Conservation (phyloP, 2,113 vertebrate genomes). For the Oxygymnocypris stewartii region DNA sequence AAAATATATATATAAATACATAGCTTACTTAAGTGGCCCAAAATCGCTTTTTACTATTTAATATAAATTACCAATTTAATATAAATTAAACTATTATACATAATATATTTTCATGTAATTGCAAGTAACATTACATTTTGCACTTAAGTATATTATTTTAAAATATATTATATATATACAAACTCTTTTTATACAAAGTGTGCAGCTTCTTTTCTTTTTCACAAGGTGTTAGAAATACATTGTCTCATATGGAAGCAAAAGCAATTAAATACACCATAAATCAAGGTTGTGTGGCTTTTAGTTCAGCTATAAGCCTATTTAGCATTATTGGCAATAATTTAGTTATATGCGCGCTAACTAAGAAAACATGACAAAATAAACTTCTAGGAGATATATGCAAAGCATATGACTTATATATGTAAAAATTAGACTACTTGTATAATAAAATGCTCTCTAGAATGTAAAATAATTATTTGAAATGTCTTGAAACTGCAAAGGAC, state of each 20-base stretch:
- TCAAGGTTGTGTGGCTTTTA: neutral
- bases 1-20: too few species aligned
- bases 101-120: neutral
- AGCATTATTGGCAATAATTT: neutral
- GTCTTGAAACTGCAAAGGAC: neutral
- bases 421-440: neutral
- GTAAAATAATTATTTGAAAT: neutral
- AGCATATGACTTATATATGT: too few species aligned
- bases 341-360: neutral
- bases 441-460: neutral
- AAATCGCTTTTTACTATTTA: too few species aligned
- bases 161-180: neutral
- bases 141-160: neutral
- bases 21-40: neutral
- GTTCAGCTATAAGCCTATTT: neutral
- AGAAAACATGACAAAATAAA: neutral
- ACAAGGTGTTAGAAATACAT: neutral
- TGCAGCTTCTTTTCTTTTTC: neutral
- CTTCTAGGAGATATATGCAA: neutral
- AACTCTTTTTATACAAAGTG: neutral
- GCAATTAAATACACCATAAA: neutral
- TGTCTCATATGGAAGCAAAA: neutral
- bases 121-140: neutral
- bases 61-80: too few species aligned
- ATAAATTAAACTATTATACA: too few species aligned